Conservation (phyloP, 1,140 invertebrate species). For the Sitodiplosis mosellana region DNA sequence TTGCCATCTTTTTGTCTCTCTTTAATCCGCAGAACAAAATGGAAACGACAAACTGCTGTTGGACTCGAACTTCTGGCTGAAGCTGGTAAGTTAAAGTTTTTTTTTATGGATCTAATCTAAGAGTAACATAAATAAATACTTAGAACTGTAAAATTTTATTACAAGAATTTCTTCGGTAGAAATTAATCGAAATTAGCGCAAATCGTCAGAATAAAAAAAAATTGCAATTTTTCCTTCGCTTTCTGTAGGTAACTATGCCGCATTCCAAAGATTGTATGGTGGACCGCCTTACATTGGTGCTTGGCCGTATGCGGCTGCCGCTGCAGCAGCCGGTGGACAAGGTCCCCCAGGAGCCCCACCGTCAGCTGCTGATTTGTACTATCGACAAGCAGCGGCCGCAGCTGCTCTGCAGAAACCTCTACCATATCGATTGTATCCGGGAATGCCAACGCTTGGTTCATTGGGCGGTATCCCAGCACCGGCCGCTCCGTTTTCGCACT, state of each 20-base stretch:
- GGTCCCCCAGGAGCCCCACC: constrained; percentile 32
- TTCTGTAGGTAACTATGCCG: constrained; percentile 58
- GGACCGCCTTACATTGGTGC: constrained; percentile 43
- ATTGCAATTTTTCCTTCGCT: too few species aligned
- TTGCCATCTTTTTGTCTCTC: not conserved
- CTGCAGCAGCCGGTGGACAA: too few species aligned
- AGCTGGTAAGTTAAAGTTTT: constrained; percentile 39
- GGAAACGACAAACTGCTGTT: constrained; percentile 97
- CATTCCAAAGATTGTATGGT: constrained; percentile 85
- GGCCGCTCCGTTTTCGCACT: constrained; percentile 19
- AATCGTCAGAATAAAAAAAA: too few species aligned
- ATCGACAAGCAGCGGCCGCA: constrained; percentile 53
- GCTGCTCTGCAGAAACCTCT: constrained; percentile 66
- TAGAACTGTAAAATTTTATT: too few species aligned
- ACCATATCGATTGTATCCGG: constrained; percentile 44
- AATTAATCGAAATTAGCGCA: too few species aligned
- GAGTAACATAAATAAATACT: too few species aligned
- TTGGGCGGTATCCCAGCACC: constrained; percentile 10
- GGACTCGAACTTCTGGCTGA: constrained; percentile 90
- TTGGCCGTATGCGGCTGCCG: constrained; percentile 30
- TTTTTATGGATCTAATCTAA: too few species aligned
- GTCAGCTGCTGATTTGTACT: constrained; percentile 50
- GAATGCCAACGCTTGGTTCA: constrained; percentile 16
- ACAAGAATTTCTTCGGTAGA: too few species aligned
- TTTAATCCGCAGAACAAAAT: constrained; percentile 80